A percentile compares a stretch with the other conserved stretches of the same genome.
phyloP scores from a whole-genome alignment of 2,888 invertebrate genomes.

The Orthosia incerta region DNA sequence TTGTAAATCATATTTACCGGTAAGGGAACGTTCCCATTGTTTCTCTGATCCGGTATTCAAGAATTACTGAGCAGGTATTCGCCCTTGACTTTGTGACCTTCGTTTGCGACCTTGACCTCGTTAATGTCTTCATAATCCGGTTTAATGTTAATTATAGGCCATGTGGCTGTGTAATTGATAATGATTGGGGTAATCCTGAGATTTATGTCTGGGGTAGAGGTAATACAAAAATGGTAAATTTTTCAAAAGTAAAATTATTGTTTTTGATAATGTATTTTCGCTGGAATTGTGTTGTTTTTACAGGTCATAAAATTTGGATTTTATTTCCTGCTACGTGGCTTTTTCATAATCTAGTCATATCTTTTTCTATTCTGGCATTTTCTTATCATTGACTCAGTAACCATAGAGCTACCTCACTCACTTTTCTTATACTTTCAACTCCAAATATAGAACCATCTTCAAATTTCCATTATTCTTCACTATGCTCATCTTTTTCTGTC shows the following conservation, averaged over 20 bases:
- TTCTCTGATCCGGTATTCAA: conserved; percentile 28
- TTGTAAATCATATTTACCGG: conserved; percentile 44
- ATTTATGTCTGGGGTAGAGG: conserved; percentile 16
- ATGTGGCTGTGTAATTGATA: conserved; percentile 40
- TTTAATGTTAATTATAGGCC: conserved; percentile 34
- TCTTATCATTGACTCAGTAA: too few relatives aligned
- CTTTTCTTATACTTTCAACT: too few relatives aligned
- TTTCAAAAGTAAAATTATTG: background rate
- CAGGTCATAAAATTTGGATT: background rate
- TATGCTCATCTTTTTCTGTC: background rate
- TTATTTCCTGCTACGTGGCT: background rate
- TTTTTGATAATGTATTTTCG: background rate
- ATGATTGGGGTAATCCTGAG: conserved; percentile 21
- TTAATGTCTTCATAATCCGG: conserved; percentile 44
- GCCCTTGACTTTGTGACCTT: conserved; percentile 41
- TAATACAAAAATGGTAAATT: background rate
- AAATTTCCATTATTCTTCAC: background rate
- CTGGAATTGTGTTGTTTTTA: background rate
- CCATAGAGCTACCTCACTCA: too few relatives aligned
- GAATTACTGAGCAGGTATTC: conserved; percentile 29
- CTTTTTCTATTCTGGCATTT: background rate
- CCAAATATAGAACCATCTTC: too few relatives aligned
- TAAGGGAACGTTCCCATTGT: conserved; percentile 36
- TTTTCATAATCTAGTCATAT: background rate
- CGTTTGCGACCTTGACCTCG: conserved; percentile 43